These are phyloP conservation scores for Otus scops DNA, from an alignment of 2,797 vertebrate species.

Conservation along the genomic window DNA sequence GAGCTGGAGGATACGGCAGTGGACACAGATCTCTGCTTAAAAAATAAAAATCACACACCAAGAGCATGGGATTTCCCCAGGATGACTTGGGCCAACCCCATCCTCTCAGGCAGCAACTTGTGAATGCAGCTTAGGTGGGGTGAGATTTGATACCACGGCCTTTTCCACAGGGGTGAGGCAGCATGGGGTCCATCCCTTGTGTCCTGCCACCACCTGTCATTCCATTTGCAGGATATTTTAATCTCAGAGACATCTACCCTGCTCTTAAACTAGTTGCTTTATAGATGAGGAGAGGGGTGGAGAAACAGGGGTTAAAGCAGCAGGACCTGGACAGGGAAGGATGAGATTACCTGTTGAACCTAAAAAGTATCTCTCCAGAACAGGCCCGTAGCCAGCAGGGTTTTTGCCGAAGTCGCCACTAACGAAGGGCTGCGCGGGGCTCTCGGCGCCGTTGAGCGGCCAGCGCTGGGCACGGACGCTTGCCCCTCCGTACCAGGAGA, in stretches of 20 bases:
- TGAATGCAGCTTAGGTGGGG: too few relatives aligned
- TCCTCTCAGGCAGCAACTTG: neutral
- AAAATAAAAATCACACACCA: accelerated
- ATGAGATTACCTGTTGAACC: conserved; percentile 81
- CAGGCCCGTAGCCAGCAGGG: conserved; percentile 82
- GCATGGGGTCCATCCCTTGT: accelerated
- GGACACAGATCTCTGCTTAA: neutral
- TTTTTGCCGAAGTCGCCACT: conserved; percentile 80
- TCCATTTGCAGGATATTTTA: accelerated
- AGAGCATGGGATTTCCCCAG: accelerated
- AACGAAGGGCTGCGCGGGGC: conserved; percentile 81
- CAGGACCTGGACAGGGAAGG: accelerated
- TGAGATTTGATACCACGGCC: accelerated
- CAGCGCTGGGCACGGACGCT: conserved; percentile 81
- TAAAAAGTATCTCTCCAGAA: conserved; percentile 88
- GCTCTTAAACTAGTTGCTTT: neutral
- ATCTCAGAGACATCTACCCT: accelerated
- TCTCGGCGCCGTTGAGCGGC: conserved; percentile 84
- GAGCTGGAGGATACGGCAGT: neutral
- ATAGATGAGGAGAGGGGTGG: neutral
- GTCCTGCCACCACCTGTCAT: accelerated
- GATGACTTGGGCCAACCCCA: neutral
- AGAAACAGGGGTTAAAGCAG: too few relatives aligned
- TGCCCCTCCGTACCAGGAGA: conserved; percentile 91
- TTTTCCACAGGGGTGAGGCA: neutral